A percentile compares a stretch with the other conserved stretches of the same genome.
These are phyloP conservation scores for Ephydatia muelleri DNA, from an alignment of 37 sponge, comb jelly and placozoan species.

Conservation along the genomic window DNA sequence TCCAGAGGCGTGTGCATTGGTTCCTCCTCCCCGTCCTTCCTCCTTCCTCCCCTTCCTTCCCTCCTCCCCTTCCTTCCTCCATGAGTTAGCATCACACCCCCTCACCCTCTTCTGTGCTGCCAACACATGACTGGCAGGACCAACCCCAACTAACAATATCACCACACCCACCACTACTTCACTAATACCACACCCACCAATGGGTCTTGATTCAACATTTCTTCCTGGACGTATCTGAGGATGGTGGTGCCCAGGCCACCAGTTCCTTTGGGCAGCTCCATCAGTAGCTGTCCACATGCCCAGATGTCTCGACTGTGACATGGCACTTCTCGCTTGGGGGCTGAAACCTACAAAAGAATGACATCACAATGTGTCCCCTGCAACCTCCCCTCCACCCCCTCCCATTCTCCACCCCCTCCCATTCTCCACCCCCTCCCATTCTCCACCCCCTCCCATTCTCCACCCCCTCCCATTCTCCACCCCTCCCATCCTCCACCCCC, in stretches of 20 bases:
- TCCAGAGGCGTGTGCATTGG: too few species aligned
- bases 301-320: constrained; percentile 64
- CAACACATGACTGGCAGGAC: neutral
- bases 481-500: neutral
- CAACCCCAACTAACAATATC: neutral
- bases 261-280: constrained; percentile 29
- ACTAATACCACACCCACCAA: neutral
- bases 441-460: neutral
- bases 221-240: constrained; percentile 31
- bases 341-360: neutral
- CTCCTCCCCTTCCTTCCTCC: too few species aligned
- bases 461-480: neutral
- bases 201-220: constrained; percentile 50
- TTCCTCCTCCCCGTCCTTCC: too few species aligned
- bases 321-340: neutral
- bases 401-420: neutral
- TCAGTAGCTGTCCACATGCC: constrained; percentile 65
- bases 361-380: neutral
- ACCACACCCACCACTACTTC: neutral
- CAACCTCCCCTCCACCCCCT: neutral
- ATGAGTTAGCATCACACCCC: too few species aligned
- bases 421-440: too few species aligned
- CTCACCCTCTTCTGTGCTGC: too few species aligned
- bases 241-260: constrained; percentile 2
- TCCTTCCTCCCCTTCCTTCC: too few species aligned